These are phyloP conservation scores for Maniola hyperantus DNA, from an alignment of 2,888 invertebrate genomes.

Conservation along the genomic window DNA sequence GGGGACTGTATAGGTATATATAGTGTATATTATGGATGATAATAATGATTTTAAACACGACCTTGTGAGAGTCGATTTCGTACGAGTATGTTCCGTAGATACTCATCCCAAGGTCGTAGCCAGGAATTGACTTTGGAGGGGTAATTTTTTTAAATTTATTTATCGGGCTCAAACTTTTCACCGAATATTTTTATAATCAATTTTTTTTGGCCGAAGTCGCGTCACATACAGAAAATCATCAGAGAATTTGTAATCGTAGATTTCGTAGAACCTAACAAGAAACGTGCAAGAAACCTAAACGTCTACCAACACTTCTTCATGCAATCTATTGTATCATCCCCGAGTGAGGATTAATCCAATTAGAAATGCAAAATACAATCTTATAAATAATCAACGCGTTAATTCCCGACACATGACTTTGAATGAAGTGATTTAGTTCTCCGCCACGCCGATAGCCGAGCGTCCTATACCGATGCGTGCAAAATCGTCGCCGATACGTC, in stretches of 20 bases:
- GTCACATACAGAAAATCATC: too few relatives aligned
- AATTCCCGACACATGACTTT: slow-evolving; percentile 36
- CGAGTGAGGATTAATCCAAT: slow-evolving; percentile 20
- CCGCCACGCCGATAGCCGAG: slow-evolving; percentile 38
- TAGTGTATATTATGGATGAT: too few relatives aligned
- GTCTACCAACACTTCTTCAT: background rate
- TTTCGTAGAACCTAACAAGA: too few relatives aligned
- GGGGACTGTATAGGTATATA: slow-evolving; percentile 32
- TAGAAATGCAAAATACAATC: slow-evolving; percentile 21
- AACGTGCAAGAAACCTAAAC: background rate
- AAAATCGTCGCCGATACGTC: slow-evolving; percentile 44
- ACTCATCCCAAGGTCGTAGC: too few relatives aligned
- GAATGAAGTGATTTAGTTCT: slow-evolving; percentile 47
- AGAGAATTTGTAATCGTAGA: too few relatives aligned
- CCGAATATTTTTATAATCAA: too few relatives aligned
- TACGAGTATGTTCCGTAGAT: background rate
- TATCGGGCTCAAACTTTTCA: too few relatives aligned
- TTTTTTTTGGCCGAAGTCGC: too few relatives aligned
- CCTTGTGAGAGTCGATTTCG: too few relatives aligned
- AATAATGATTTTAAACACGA: slow-evolving; percentile 31
- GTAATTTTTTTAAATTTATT: too few relatives aligned
- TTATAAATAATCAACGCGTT: slow-evolving; percentile 34
- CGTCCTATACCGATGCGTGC: slow-evolving; percentile 39
- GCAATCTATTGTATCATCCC: background rate
- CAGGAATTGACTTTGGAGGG: too few relatives aligned